A percentile compares a stretch with the other conserved stretches of the same genome.
Evolutionary conservation across 2,888 invertebrate genomes (phyloP).

Genomic region (Amphipyra tragopoginis): DNA sequence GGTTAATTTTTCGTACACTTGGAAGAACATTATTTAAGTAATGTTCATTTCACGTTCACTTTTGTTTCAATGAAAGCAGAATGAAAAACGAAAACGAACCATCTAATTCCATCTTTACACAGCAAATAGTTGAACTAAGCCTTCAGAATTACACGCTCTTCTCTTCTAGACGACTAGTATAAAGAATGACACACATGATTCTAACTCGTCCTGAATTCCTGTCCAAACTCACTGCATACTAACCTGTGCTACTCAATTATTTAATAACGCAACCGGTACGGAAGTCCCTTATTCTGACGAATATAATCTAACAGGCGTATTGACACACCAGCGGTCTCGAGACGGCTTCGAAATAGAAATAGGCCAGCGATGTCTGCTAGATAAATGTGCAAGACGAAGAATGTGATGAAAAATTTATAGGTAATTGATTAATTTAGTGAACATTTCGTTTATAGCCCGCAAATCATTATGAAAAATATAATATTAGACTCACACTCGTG

Average conservation of each 20-base stretch:
- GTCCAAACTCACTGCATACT: conserved; percentile 56
- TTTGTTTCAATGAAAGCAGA: no score
- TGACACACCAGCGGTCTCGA: conserved; percentile 43
- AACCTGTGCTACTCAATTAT: conserved; percentile 75
- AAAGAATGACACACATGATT: conserved; percentile 1
- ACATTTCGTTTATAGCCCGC: neutral
- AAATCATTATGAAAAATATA: conserved; percentile 11
- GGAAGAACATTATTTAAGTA: no score
- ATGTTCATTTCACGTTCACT: no score
- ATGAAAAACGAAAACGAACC: no score
- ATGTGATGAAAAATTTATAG: conserved; percentile 15
- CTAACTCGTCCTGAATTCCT: conserved; percentile 62
- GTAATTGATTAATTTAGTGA: conserved; percentile 40
- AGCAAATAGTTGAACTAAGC: no score
- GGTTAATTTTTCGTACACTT: no score
- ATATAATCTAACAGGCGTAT: conserved; percentile 60
- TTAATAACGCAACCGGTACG: conserved; percentile 75
- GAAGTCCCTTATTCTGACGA: conserved; percentile 81
- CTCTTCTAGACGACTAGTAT: no score
- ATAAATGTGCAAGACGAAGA: conserved; percentile 27
- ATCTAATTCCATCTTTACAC: no score
- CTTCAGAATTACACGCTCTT: neutral
- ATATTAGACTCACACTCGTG: no score
- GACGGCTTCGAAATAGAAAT: conserved; percentile 38
- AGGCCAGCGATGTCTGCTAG: conserved; percentile 28